Evolutionary conservation across 2,888 invertebrate genomes (phyloP).

Genomic region (Drosophila formosana): DNA sequence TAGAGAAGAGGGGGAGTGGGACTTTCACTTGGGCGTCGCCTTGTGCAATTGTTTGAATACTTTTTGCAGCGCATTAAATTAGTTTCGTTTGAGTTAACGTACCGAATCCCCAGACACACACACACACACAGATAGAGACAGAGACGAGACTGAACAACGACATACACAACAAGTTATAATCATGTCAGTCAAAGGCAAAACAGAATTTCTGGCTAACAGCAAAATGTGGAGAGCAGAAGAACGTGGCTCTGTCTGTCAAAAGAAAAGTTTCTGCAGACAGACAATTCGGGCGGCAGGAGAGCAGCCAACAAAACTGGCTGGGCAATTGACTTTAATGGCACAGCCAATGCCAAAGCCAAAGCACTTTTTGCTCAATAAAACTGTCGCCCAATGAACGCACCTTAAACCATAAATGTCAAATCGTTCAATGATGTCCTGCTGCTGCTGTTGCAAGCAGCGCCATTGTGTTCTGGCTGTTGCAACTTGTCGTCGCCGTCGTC

Average conservation of each 20-base stretch:
- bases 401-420: constrained; percentile 69
- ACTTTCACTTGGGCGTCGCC: constrained; percentile 78
- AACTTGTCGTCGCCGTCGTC: background rate
- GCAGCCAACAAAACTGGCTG: constrained; percentile 39
- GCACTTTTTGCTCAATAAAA: constrained; percentile 52
- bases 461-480: constrained; percentile 7
- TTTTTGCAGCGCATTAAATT: constrained; percentile 81
- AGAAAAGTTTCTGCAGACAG: constrained; percentile 57
- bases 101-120: constrained; percentile 28
- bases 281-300: constrained; percentile 43
- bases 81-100: constrained; percentile 83
- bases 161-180: constrained; percentile 78
- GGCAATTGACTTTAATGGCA: constrained; percentile 69
- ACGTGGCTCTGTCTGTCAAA: constrained; percentile 42
- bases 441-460: constrained; percentile 21
- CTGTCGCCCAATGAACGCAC: constrained; percentile 48
- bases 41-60: constrained; percentile 81
- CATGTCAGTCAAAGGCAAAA: constrained; percentile 78
- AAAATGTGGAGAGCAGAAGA: constrained; percentile 42
- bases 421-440: constrained; percentile 57
- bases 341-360: constrained; percentile 30
- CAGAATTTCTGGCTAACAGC: constrained; percentile 61
- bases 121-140: constrained; percentile 8
- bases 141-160: constrained; percentile 19
- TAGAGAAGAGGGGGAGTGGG: background rate